These are phyloP conservation scores for Neodontobutis hainanensis DNA, from an alignment of 2,113 vertebrate genomes.

Conservation along the genomic window DNA sequence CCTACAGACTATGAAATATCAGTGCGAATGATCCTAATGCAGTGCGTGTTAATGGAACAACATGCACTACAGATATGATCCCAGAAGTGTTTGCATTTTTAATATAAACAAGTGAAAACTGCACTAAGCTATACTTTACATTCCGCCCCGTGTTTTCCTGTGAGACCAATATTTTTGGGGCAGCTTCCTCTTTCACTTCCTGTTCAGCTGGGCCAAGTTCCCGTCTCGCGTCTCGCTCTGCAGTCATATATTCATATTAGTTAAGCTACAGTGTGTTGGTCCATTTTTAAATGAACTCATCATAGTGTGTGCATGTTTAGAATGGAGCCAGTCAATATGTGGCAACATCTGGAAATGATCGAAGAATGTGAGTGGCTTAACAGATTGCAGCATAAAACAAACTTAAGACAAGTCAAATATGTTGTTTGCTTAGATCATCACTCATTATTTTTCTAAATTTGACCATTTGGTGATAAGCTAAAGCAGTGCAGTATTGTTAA, in stretches of 20 bases:
- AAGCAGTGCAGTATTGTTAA: background rate
- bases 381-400: background rate
- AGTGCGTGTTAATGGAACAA: background rate
- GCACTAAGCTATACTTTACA: background rate
- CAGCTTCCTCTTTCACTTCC: conserved; percentile 36
- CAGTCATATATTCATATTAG: conserved; percentile 16
- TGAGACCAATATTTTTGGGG: conserved; percentile 1
- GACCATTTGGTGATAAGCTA: background rate
- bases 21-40: background rate
- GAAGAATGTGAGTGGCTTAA: background rate
- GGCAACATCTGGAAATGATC: conserved; percentile 4
- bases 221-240: conserved; percentile 21
- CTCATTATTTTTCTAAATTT: background rate
- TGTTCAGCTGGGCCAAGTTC: conserved; percentile 27
- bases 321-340: background rate
- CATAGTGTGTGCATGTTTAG: background rate
- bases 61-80: background rate
- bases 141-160: background rate
- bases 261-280: conserved; percentile 1
- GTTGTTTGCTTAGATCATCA: background rate
- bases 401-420: background rate
- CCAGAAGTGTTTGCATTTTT: background rate
- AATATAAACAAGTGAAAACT: background rate
- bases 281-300: background rate
- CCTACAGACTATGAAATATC: background rate